Percentiles rank a stretch among this genome's conserved stretches.
Evolutionary conservation across 2,113 vertebrate species (phyloP).

Genomic region (Manacus vitellinus): DNA sequence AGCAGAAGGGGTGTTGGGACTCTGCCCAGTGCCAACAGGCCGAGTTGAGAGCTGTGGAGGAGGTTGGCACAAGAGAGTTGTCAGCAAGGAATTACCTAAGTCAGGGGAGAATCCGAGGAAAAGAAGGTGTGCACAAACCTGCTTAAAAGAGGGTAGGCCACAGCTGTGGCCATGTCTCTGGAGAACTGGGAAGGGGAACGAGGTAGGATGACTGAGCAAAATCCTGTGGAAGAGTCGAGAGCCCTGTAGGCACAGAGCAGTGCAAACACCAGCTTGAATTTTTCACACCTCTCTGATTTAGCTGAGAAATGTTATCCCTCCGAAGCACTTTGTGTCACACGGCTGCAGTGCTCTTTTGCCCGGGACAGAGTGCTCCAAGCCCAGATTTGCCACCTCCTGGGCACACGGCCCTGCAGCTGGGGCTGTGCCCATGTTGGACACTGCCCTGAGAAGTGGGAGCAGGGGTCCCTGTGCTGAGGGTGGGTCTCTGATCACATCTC

Average conservation of each 20-base stretch:
- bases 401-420: fast-evolving
- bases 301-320: not conserved
- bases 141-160: not conserved
- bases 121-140: not conserved
- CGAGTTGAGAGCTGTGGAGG: not conserved
- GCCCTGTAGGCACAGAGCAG: not conserved
- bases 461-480: not conserved
- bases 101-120: not conserved
- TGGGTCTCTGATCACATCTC: not conserved
- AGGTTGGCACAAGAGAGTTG: not conserved
- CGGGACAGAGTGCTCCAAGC: not conserved
- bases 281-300: not conserved
- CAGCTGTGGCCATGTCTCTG: not conserved
- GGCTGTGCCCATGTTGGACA: not conserved
- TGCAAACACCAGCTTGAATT: not conserved
- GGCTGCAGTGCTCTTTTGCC: not conserved
- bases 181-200: not conserved
- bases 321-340: not conserved
- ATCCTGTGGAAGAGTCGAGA: not conserved
- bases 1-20: not conserved
- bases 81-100: not conserved
- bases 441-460: not conserved
- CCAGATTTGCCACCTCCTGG: not conserved
- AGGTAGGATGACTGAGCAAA: not conserved
- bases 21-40: not conserved